Evolutionary conservation across 2,113 vertebrate genomes (phyloP).

Genomic region (Trogon melanurus): DNA sequence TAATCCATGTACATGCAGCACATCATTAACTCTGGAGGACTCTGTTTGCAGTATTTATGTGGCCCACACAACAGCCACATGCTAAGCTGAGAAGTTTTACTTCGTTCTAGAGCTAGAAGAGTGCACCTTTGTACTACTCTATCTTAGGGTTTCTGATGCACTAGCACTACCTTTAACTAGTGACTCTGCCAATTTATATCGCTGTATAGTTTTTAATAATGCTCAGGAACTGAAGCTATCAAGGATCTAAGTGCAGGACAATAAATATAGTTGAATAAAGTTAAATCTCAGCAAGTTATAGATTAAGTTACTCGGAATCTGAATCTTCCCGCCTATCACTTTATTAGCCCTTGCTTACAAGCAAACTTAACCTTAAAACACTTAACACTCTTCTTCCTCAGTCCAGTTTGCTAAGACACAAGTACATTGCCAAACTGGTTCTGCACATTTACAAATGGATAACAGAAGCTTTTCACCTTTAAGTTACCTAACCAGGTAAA

Average conservation of each 20-base stretch:
- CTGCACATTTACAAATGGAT: background rate
- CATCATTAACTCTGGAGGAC: background rate
- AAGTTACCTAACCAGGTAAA: background rate
- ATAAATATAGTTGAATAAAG: background rate
- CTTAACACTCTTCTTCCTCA: background rate
- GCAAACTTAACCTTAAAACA: background rate
- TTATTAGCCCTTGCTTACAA: background rate
- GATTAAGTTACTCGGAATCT: background rate
- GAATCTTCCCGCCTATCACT: background rate
- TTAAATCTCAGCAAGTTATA: background rate
- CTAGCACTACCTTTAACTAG: background rate
- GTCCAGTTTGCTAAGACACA: background rate
- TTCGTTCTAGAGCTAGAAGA: background rate
- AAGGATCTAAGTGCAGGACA: background rate
- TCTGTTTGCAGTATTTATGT: rapidly evolving
- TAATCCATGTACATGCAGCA: background rate
- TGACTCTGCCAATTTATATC: background rate
- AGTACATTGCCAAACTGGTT: background rate
- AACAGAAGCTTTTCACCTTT: background rate
- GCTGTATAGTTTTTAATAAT: background rate
- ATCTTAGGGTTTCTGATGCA: background rate
- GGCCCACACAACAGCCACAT: background rate
- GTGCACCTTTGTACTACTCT: background rate
- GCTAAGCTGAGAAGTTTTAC: background rate
- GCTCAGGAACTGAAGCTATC: background rate